Evolutionary conservation across 1,140 invertebrate species (phyloP).

Genomic region (Sarcophaga peregrina): DNA sequence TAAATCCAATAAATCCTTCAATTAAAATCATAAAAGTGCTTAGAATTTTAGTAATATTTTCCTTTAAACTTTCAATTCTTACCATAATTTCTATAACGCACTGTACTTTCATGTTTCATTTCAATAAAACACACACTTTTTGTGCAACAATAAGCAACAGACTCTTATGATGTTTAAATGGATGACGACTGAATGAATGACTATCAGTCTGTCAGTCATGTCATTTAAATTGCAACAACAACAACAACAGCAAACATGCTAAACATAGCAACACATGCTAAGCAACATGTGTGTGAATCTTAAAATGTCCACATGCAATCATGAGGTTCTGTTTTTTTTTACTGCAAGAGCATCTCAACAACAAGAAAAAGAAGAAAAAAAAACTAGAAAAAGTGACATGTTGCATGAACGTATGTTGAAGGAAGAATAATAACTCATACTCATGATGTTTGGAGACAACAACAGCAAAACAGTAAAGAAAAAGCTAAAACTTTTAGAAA

Average conservation of each 20-base stretch:
- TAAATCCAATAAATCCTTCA: no score
- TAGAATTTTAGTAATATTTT: no score
- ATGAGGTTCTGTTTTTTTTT: not conserved
- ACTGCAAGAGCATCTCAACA: no score
- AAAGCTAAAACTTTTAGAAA: not conserved
- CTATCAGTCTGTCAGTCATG: not conserved
- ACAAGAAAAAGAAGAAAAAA: not conserved
- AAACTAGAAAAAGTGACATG: slow-evolving; percentile 15
- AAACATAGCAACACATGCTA: not conserved
- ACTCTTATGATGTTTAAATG: not conserved
- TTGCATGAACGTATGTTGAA: not conserved
- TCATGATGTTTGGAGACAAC: not conserved
- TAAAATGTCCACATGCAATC: slow-evolving; percentile 6
- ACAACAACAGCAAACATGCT: not conserved
- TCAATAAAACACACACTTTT: not conserved
- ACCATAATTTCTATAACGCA: not conserved
- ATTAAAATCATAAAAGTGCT: no score
- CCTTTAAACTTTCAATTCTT: no score
- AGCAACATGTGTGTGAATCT: slow-evolving; percentile 14
- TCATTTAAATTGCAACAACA: not conserved
- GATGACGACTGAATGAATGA: not conserved
- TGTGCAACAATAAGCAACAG: no score
- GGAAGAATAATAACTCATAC: not conserved
- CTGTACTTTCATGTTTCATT: slow-evolving; percentile 6
- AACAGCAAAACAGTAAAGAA: not conserved